Evolutionary conservation across 2,797 vertebrate genomes (phyloP), one percentile per base, ranked within the genome.

Genomic region (Helicolenus hilgendorfi): DNA sequence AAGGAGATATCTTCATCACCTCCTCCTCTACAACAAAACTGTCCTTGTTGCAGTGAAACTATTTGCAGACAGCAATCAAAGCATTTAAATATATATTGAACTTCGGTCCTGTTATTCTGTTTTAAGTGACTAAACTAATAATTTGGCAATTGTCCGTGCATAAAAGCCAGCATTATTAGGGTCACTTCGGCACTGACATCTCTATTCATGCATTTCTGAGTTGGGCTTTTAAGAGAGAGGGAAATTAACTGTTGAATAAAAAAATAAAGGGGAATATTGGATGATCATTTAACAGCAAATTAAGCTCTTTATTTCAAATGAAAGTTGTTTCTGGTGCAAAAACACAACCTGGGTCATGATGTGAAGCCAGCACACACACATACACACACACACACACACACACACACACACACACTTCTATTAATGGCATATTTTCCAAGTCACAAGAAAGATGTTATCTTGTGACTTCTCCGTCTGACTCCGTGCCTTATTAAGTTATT

Each of bases 401-500:
- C 20, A 7, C 67, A 22, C 59, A 58, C 22, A 36, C 53, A 60
- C 18, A 63, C 18, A 7, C 13, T 5, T 5, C 20, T 14, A 26
- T 27, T 45, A 0, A 87, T 71, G 35, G 4, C 64, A 65, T 79
- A 22, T 67, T 84, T 76, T 73, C 22, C 18, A 67, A 84, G 65
- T 83, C 76, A 74, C n/a, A 67, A 60, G 69, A 73, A 91, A 86
- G 22, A 80, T 29, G 11, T 81, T 77, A 82, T 88, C 82, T 62
- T 31, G 31, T 73, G 77, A 83, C 94, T 91, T 83, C 81, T 91
- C 83, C 55, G 68, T 88, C 78, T 91, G 86, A 92, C 81, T 91
- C 64, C 0, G 45, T 76, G 85, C 60, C 85, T 91, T 91, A 92
- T 94, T 88, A 94, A 96, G 89, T 94, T 95, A 94, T 95, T 92